Evolutionary conservation across 2,888 invertebrate genomes (phyloP), one percentile per base, ranked within the genome.

Genomic region (Timandra comae): DNA sequence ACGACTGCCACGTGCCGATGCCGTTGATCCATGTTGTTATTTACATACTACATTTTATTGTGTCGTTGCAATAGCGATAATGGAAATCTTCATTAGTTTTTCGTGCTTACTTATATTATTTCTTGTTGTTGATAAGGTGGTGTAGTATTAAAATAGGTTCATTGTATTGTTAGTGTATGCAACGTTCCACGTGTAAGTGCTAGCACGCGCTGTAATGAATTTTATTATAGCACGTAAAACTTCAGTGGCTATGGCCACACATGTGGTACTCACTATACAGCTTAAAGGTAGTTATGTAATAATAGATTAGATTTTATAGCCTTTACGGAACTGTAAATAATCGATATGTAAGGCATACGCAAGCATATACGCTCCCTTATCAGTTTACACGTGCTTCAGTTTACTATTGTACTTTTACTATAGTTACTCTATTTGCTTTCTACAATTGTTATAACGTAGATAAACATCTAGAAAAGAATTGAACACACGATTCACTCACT

Each of bases 1-100:
- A 30, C 43, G 48, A 35, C 35, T 52, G 64, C 55, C 75, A 74
- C 74, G 73, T 72, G 75, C 59, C 49, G 39, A 27, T 46, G 37
- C 43, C 48, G 51, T 47, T 52, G 49, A 40, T 47, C 48, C 52
- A 53, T 52, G 54, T 58, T 50, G 62, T 65, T 62, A 62, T 69
- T 69, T 72, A 63, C 56, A 52, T 69, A 71, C 64, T 24, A 11
- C 7, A 24, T 10, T 9, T 24, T 9, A 10, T 16, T 54, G 49
- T 59, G 52, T 41, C 50, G 56, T 56, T 56, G 63, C 54, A 43
- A 61, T 56, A 50, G 47, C 61, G 58, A 70, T 70, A 69, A 65
- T 69, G 66, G 65, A 72, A 71, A 69, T 55, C 68, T 75, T 78
- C 59, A 78, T 76, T 70, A 51, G 50, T 63, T 71, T 73, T 74